Conservation (phyloP, 2,888 invertebrate genomes). For the Anodontia alba region DNA sequence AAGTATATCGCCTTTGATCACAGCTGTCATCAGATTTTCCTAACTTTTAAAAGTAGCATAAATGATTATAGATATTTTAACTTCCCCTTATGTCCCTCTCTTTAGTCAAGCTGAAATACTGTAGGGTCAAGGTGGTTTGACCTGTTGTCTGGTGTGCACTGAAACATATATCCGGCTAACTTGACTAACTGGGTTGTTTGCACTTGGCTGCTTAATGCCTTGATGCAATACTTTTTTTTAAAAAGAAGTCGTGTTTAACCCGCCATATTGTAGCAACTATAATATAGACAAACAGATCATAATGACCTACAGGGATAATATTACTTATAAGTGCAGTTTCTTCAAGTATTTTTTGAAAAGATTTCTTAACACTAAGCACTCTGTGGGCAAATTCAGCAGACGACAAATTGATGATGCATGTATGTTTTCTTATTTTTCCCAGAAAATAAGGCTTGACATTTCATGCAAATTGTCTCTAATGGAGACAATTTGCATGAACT, state of each 20-base stretch:
- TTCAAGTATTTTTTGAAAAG: background rate
- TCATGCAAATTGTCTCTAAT: too few relatives aligned
- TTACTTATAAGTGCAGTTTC: background rate
- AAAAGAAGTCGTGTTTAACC: too few relatives aligned
- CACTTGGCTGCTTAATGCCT: background rate
- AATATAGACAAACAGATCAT: background rate
- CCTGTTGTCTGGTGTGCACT: constrained; percentile 12
- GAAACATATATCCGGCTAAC: constrained; percentile 12
- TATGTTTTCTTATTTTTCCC: too few relatives aligned
- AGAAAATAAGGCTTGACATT: too few relatives aligned
- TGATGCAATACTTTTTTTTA: background rate
- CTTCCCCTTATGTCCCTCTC: background rate
- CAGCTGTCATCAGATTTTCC: background rate
- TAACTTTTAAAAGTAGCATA: background rate
- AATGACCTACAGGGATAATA: background rate
- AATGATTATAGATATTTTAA: background rate
- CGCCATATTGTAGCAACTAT: too few relatives aligned
- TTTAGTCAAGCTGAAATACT: constrained; percentile 4
- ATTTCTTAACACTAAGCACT: background rate
- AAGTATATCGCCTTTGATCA: background rate
- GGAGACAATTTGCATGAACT: too few relatives aligned
- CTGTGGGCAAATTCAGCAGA: too few relatives aligned
- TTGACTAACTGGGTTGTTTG: background rate
- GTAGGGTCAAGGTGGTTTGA: constrained; percentile 11
- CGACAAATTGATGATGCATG: too few relatives aligned